Percentiles rank a stretch among this genome's conserved stretches.
Evolutionary conservation across 2,888 invertebrate species (phyloP).

Genomic region (Xestia sexstrigata): DNA sequence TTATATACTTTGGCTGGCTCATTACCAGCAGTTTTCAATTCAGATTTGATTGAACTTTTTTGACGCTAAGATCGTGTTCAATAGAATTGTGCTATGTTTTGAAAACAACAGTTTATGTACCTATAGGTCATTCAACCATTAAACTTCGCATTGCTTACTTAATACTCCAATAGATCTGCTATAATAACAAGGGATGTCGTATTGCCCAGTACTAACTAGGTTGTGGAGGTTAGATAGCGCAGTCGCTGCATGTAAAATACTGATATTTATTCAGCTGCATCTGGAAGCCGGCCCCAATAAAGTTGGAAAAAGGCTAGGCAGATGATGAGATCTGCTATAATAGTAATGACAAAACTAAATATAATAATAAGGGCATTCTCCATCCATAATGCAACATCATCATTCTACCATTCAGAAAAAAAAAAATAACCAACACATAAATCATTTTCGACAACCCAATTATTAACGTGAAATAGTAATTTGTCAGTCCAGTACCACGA

Average conservation of each 20-base stretch:
- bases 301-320: too few species aligned
- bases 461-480: constrained; percentile 47
- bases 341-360: background rate
- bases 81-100: background rate
- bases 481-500: constrained; percentile 43
- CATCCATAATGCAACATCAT: constrained; percentile 14
- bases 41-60: background rate
- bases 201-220: too few species aligned
- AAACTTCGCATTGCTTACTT: too few species aligned
- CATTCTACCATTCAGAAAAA: background rate
- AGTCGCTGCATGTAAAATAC: too few species aligned
- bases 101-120: background rate
- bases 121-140: too few species aligned
- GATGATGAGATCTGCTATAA: background rate
- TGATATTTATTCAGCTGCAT: too few species aligned
- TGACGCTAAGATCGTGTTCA: too few species aligned
- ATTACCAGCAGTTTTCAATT: background rate
- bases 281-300: too few species aligned
- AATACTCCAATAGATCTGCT: too few species aligned
- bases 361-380: background rate
- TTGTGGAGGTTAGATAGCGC: too few species aligned
- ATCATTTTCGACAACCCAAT: constrained; percentile 43
- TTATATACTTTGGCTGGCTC: background rate
- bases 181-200: too few species aligned
- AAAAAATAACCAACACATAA: constrained; percentile 15